Conservation (phyloP, 2,113 vertebrate species). For the Bos indicus region DNA sequence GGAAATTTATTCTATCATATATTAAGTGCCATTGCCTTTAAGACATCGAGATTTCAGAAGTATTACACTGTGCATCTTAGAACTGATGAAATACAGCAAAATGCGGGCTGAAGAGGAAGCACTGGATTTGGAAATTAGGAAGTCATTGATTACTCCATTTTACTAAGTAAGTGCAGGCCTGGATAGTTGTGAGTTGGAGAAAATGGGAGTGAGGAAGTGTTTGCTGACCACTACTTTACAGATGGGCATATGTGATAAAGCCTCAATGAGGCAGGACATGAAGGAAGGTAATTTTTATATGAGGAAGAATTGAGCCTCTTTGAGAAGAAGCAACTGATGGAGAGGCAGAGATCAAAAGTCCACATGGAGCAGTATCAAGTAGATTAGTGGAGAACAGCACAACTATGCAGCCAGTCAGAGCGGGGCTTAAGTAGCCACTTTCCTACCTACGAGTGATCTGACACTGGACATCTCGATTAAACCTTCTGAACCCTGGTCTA, state of each 20-base stretch:
- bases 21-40: not conserved
- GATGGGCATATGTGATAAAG: not conserved
- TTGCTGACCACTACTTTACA: not conserved
- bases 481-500: not conserved
- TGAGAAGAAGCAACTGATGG: not conserved
- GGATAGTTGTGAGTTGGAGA: not conserved
- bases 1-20: not conserved
- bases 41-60: not conserved
- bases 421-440: not conserved
- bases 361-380: rapidly evolving
- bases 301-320: not conserved
- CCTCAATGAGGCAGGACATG: not conserved
- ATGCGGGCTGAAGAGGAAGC: not conserved
- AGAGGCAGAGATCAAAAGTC: not conserved
- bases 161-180: not conserved
- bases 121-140: not conserved
- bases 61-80: not conserved
- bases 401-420: not conserved
- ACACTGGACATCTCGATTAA: not conserved
- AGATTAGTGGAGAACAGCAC: not conserved
- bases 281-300: not conserved
- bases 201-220: not conserved
- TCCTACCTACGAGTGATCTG: not conserved
- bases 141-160: not conserved
- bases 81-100: not conserved